phyloP scores from a whole-genome alignment of 2,113 vertebrate genomes.

The Eurystomus gularis region DNA sequence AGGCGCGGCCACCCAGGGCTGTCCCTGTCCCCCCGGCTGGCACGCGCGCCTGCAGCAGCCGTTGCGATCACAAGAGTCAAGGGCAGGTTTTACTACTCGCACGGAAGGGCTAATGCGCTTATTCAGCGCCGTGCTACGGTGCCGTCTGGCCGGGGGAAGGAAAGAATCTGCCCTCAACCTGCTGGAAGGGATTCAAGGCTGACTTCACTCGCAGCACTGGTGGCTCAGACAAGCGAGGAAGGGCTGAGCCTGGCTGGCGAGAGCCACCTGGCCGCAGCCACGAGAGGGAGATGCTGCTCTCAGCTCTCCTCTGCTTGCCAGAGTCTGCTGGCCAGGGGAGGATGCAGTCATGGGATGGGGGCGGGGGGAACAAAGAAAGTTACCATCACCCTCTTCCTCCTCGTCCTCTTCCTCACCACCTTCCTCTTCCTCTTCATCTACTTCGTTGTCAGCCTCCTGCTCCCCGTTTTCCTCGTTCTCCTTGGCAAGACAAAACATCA shows the following conservation, averaged over 20 bases:
- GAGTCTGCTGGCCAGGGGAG: not conserved
- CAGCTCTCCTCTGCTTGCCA: accelerated
- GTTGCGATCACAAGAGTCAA: not conserved
- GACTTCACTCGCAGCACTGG: not conserved
- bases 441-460: slow-evolving; percentile 81
- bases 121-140: not conserved
- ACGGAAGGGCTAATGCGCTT: slow-evolving; percentile 24
- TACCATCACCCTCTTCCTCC: slow-evolving; percentile 80
- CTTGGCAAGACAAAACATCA: slow-evolving; percentile 66
- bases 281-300: slow-evolving; percentile 33
- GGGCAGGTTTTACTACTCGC: slow-evolving; percentile 9
- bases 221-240: accelerated
- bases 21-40: accelerated
- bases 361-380: not conserved
- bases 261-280: accelerated
- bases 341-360: accelerated
- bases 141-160: slow-evolving; percentile 8
- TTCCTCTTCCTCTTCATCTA: slow-evolving; percentile 83
- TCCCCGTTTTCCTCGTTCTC: slow-evolving; percentile 83
- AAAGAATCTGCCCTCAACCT: slow-evolving; percentile 53
- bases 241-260: accelerated
- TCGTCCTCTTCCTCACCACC: slow-evolving; percentile 81
- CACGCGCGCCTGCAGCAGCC: accelerated
- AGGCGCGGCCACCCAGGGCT: not conserved
- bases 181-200: slow-evolving; percentile 35